Evolutionary conservation across 2,113 vertebrate genomes (phyloP).

Genomic region (Gymnocephalus cernua): DNA sequence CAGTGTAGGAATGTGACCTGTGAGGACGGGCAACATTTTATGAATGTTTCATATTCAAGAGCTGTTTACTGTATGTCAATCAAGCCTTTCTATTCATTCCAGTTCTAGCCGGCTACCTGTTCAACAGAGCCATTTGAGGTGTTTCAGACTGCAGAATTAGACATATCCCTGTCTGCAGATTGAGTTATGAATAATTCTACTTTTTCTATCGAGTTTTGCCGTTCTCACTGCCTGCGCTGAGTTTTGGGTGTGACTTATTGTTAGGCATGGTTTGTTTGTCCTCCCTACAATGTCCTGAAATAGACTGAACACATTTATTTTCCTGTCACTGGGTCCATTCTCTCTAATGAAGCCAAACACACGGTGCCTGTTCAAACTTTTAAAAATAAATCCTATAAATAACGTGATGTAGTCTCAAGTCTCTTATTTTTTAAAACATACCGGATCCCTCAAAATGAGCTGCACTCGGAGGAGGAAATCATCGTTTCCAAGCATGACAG

Average conservation of each 20-base stretch:
- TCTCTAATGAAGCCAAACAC: constrained; percentile 13
- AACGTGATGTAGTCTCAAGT: neutral
- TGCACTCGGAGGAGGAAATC: constrained; percentile 2
- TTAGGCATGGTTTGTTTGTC: constrained; percentile 37
- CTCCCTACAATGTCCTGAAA: constrained; percentile 16
- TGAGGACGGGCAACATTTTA: constrained; percentile 25
- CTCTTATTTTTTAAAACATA: too few relatives aligned
- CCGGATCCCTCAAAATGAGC: neutral
- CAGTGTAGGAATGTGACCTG: constrained; percentile 46
- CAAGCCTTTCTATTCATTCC: neutral
- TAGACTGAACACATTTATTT: constrained; percentile 40
- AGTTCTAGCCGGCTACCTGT: neutral
- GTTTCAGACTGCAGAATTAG: neutral
- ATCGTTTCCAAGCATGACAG: constrained; percentile 28
- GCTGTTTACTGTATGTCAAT: constrained; percentile 6
- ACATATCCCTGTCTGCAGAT: neutral
- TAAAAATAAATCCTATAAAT: neutral
- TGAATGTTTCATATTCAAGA: constrained; percentile 5
- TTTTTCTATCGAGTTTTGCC: neutral
- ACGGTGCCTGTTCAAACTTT: neutral
- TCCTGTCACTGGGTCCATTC: constrained; percentile 2
- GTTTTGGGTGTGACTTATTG: constrained; percentile 40
- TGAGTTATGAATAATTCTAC: constrained; percentile 19
- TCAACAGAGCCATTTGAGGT: neutral
- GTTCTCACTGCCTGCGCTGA: neutral